Evolutionary conservation across 2,113 vertebrate genomes (phyloP), one percentile per base, ranked within the genome.

Genomic region (Pelusios castaneus): DNA sequence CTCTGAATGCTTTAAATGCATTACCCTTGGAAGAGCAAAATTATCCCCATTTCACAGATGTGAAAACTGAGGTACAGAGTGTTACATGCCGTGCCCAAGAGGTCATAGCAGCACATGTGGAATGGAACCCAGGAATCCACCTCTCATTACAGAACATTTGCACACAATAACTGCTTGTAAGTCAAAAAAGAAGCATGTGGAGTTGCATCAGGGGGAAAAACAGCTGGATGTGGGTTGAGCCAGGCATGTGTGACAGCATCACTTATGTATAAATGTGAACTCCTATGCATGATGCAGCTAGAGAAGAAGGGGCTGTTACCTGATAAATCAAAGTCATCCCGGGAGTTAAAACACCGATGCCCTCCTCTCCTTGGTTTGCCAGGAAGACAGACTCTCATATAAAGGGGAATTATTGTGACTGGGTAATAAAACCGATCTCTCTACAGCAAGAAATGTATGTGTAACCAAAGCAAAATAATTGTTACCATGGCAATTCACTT

Each of bases 401-500:
- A 82, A 45, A 19, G 49, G 80, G 54, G 85, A 82, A 12, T 12
- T 8, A 86, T n/a, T 78, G 45, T 24, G 78, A 75, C 10, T 27
- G 43, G 63, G 76, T 13, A 70, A 60, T 9, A 78, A 93, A 90
- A 51, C 4, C 80, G 17, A 2, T 56, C 88, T 56, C 63, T 84
- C 38, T 34, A 19, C 43, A 79, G 77, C 43, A 76, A 73, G 84
- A 85, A 63, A 52, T 16, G 31, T 54, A 80, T 31, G 82, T 8
- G 45, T 2, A 75, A 78, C 31, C 19, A 11, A 9, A 80, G 4
- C 10, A 70, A 29, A 0, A 0, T 0, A 54, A 82, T 11, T 88
- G 55, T 11, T 43, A 12, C 4, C 4, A 25, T n/a, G n/a, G 51
- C 8, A 49, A 34, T 21, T 77, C 54, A 95, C 99, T 99, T 97